phyloP scores from a whole-genome alignment of 2,113 vertebrate genomes.

The Pongo abelii region DNA sequence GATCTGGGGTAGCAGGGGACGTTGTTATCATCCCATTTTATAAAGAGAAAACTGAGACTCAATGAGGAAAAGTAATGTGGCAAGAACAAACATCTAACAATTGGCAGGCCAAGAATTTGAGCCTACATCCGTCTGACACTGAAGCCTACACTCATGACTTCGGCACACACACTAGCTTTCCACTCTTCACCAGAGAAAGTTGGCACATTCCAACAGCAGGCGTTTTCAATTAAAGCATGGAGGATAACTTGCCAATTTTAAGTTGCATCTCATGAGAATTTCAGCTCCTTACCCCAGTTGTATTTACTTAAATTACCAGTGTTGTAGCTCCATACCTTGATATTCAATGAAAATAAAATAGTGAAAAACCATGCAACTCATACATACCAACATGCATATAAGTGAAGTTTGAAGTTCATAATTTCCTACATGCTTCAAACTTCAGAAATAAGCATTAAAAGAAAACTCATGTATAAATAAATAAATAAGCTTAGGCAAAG shows the following conservation, averaged over 20 bases:
- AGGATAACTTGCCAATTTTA: not conserved
- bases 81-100: not conserved
- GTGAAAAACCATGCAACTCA: not conserved
- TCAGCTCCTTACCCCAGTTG: not conserved
- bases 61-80: not conserved
- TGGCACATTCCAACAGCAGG: not conserved
- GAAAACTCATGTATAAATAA: not conserved
- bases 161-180: not conserved
- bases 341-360: not conserved
- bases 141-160: not conserved
- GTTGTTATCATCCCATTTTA: not conserved
- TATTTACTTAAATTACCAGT: not conserved
- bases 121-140: not conserved
- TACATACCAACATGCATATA: not conserved
- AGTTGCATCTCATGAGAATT: not conserved
- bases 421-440: not conserved
- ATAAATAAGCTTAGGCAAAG: not conserved
- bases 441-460: not conserved
- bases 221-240: not conserved
- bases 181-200: not conserved
- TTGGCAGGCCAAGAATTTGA: not conserved
- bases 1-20: not conserved
- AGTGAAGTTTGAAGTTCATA: not conserved
- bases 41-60: not conserved
- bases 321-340: not conserved